phyloP scores from a whole-genome alignment of 2,888 invertebrate species.

The Troilus luridus region DNA sequence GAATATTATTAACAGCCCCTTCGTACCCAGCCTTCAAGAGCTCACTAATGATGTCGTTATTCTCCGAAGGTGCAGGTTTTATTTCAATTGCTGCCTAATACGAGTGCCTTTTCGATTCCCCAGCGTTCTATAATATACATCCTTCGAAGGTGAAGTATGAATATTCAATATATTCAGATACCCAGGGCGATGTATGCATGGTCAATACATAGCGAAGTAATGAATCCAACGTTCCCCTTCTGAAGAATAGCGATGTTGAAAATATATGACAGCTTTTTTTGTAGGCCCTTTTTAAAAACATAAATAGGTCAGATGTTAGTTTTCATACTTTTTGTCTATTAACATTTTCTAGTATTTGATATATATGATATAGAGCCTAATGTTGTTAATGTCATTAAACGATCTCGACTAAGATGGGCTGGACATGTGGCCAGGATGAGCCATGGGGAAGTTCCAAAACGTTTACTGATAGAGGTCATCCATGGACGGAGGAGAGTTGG shows the following conservation, averaged over 20 bases:
- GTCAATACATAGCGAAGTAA: not conserved
- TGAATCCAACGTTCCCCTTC: not conserved
- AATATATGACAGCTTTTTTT: no score
- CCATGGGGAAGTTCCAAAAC: no score
- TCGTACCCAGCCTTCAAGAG: not conserved
- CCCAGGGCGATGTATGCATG: not conserved
- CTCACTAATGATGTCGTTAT: conserved; percentile 27
- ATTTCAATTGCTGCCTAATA: conserved; percentile 1
- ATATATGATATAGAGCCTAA: no score
- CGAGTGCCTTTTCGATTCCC: not conserved
- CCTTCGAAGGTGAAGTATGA: not conserved
- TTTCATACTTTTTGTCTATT: no score
- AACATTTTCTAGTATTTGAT: no score
- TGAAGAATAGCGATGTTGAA: not conserved
- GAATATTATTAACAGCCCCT: not conserved
- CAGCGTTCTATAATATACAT: not conserved
- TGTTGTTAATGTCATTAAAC: no score
- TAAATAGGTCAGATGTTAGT: no score
- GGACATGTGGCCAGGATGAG: no score
- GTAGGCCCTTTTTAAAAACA: no score
- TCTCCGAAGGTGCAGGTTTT: not conserved
- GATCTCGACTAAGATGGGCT: no score
- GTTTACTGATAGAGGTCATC: no score
- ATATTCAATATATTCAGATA: conserved; percentile 7
- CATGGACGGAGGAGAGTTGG: no score